These are phyloP conservation scores for Geothlypis trichas DNA, from an alignment of 2,113 vertebrate species.

Conservation along the genomic window DNA sequence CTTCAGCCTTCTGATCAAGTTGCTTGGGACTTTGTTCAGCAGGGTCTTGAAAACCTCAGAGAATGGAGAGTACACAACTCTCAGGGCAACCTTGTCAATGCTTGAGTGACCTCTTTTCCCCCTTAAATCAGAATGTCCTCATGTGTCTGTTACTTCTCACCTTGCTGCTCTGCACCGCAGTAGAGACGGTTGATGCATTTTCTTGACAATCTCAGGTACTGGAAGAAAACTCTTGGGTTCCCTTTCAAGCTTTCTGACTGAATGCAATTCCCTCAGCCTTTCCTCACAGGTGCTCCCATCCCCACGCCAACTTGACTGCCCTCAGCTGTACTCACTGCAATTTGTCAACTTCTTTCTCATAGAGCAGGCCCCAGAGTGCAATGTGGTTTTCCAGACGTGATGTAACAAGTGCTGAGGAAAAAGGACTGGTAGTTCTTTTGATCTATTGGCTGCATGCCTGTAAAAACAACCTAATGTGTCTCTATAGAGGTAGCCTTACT, in stretches of 20 bases:
- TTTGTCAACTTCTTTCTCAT: neutral
- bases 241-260: neutral
- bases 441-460: neutral
- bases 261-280: neutral
- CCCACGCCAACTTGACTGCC: neutral
- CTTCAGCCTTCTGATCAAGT: neutral
- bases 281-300: neutral
- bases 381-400: neutral
- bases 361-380: accelerated
- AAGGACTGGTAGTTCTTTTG: neutral
- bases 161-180: neutral
- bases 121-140: neutral
- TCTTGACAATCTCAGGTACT: neutral
- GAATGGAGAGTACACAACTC: neutral
- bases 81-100: neutral
- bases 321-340: neutral
- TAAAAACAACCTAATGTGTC: neutral
- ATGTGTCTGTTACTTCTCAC: neutral
- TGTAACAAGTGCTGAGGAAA: neutral
- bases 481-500: neutral
- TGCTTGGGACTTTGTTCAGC: neutral
- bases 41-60: neutral
- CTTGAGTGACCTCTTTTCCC: neutral
- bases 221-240: neutral
- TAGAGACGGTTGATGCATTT: neutral